Percentiles rank a stretch among this genome's conserved stretches.
These are phyloP conservation scores for Dynastes maya DNA, from an alignment of 2,888 invertebrate genomes.

Conservation along the genomic window DNA sequence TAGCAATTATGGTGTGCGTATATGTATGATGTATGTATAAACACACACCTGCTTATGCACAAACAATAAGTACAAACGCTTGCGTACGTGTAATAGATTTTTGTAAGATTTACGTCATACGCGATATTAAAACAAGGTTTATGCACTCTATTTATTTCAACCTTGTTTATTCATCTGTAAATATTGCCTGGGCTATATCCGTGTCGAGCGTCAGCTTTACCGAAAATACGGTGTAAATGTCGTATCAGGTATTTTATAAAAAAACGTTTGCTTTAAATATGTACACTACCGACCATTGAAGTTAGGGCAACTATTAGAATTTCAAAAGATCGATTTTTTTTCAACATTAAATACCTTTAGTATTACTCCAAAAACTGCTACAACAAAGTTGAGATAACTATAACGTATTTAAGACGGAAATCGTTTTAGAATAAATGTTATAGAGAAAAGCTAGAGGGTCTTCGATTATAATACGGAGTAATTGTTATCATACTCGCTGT, in stretches of 20 bases:
- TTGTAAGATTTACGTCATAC: conserved; percentile 12
- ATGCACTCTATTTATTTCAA: conserved; percentile 21
- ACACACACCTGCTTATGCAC: conserved; percentile 16
- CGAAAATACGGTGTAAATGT: conserved; percentile 25
- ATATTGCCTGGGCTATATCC: neutral
- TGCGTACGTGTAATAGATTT: conserved; percentile 9
- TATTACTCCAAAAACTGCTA: too few species aligned
- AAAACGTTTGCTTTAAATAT: neutral
- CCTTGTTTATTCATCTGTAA: conserved; percentile 7
- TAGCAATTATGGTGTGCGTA: neutral
- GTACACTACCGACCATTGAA: too few species aligned
- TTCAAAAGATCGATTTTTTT: too few species aligned
- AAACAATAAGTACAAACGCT: neutral
- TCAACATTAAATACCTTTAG: too few species aligned
- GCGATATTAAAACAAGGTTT: conserved; percentile 1
- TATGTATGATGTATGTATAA: neutral
- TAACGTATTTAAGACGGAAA: too few species aligned
- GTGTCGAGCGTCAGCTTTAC: neutral
- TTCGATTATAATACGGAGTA: too few species aligned
- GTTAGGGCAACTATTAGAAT: too few species aligned
- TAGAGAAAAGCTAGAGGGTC: too few species aligned
- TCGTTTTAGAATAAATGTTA: too few species aligned
- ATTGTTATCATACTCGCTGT: too few species aligned
- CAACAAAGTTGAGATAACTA: too few species aligned
- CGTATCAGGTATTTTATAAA: neutral